Evolutionary conservation across 2,113 vertebrate species (phyloP).

Genomic region (Perca fluviatilis): DNA sequence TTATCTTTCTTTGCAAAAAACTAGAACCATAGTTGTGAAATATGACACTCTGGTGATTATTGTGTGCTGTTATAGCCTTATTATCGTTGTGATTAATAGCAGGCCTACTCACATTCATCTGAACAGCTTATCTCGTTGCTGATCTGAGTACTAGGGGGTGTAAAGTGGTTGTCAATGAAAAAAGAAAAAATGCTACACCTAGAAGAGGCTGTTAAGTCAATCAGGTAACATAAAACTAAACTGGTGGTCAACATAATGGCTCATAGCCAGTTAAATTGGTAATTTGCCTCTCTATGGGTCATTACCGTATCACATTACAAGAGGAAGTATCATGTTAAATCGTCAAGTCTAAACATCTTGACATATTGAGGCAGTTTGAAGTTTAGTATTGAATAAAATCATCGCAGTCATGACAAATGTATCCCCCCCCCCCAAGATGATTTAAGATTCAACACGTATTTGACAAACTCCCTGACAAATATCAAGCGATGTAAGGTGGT

Average conservation of each 20-base stretch:
- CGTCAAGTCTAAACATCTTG: background rate
- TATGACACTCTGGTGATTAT: constrained; percentile 19
- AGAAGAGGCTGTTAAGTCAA: constrained; percentile 39
- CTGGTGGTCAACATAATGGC: constrained; percentile 64
- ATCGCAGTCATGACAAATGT: background rate
- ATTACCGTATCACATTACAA: constrained; percentile 65
- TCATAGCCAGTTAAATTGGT: constrained; percentile 49
- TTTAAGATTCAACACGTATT: background rate
- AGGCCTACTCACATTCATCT: background rate
- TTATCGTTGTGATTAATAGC: constrained; percentile 16
- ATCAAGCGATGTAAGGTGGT: background rate
- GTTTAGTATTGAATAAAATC: background rate
- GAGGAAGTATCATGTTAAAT: constrained; percentile 58
- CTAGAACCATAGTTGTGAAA: background rate
- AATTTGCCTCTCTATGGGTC: constrained; percentile 60
- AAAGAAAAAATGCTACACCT: constrained; percentile 19
- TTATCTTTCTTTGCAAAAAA: background rate
- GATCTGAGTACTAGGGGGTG: background rate
- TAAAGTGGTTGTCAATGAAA: constrained; percentile 34
- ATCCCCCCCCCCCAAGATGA: background rate
- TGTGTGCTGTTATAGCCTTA: constrained; percentile 17
- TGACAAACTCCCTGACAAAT: background rate
- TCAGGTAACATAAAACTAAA: constrained; percentile 51
- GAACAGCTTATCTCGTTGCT: background rate
- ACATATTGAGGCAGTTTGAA: constrained; percentile 6